phyloP scores from a whole-genome alignment of 1,140 invertebrate species.

The Euschistus heros region DNA sequence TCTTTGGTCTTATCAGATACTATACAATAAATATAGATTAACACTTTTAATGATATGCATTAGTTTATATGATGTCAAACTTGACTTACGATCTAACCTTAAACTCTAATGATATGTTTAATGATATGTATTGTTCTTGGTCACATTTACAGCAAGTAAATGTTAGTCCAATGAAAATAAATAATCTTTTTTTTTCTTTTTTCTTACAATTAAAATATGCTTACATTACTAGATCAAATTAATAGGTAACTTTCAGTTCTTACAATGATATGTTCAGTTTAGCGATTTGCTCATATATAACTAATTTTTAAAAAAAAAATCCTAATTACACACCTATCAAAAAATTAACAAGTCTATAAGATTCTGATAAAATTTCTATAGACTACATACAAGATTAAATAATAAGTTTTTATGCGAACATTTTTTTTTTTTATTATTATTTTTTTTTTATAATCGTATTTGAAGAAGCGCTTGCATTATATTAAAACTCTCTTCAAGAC shows the following conservation, averaged over 20 bases:
- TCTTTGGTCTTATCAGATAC: slow-evolving; percentile 3
- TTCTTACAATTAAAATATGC: slow-evolving; percentile 1
- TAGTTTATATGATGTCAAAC: background rate
- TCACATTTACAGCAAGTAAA: slow-evolving; percentile 21
- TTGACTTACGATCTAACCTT: slow-evolving; percentile 29
- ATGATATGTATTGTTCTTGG: slow-evolving; percentile 25
- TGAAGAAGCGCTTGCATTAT: slow-evolving; percentile 58
- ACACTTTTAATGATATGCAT: slow-evolving; percentile 14
- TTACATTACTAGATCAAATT: background rate
- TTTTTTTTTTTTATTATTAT: no score
- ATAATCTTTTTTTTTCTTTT: background rate
- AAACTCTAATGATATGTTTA: slow-evolving; percentile 21
- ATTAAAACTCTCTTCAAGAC: slow-evolving; percentile 69
- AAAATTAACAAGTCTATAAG: background rate
- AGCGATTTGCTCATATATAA: background rate
- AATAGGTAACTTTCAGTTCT: slow-evolving; percentile 15
- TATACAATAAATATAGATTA: slow-evolving; percentile 1
- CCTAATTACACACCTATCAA: background rate
- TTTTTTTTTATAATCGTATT: background rate
- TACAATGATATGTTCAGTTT: slow-evolving; percentile 9
- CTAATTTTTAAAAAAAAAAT: background rate
- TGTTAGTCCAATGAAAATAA: slow-evolving; percentile 11
- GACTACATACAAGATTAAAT: background rate
- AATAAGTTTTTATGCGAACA: background rate
- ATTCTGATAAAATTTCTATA: background rate